A percentile compares a stretch with the other conserved stretches of the same genome.
These are phyloP conservation scores for Eupithecia pulchellata DNA, from an alignment of 2,888 invertebrate species.

Conservation along the genomic window DNA sequence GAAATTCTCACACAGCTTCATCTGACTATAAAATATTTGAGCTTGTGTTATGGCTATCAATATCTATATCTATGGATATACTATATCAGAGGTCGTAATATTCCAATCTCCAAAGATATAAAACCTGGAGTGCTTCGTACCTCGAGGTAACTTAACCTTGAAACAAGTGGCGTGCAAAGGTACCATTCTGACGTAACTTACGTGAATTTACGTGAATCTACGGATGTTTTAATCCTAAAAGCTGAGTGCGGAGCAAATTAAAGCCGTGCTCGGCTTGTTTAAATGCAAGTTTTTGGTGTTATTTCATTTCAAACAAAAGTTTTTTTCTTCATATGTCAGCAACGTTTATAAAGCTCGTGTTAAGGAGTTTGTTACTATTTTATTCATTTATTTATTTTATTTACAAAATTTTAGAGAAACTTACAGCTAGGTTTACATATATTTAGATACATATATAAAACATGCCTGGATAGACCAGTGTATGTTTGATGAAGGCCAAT, in stretches of 20 bases:
- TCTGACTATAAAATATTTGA: neutral
- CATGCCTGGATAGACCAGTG: too few relatives aligned
- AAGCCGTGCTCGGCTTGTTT: constrained; percentile 34
- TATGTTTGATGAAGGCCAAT: too few relatives aligned
- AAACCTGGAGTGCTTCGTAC: constrained; percentile 15
- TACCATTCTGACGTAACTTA: constrained; percentile 52
- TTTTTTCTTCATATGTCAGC: too few relatives aligned
- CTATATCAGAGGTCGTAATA: neutral
- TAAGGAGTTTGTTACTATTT: too few relatives aligned
- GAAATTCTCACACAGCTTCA: neutral
- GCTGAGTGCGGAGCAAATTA: constrained; percentile 61
- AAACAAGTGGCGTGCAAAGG: constrained; percentile 50
- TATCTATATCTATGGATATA: neutral
- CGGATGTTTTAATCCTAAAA: constrained; percentile 69
- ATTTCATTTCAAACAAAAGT: too few relatives aligned
- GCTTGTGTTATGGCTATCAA: neutral
- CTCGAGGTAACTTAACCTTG: constrained; percentile 51
- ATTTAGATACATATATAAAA: too few relatives aligned
- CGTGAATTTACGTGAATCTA: constrained; percentile 66
- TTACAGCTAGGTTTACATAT: too few relatives aligned
- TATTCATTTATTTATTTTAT: too few relatives aligned
- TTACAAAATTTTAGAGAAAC: too few relatives aligned
- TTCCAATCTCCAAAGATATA: neutral
- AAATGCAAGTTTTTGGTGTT: neutral
- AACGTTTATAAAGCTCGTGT: too few relatives aligned